These are phyloP conservation scores for Tolypeutes matacus DNA, from an alignment of 2,797 vertebrate genomes.

Conservation along the genomic window DNA sequence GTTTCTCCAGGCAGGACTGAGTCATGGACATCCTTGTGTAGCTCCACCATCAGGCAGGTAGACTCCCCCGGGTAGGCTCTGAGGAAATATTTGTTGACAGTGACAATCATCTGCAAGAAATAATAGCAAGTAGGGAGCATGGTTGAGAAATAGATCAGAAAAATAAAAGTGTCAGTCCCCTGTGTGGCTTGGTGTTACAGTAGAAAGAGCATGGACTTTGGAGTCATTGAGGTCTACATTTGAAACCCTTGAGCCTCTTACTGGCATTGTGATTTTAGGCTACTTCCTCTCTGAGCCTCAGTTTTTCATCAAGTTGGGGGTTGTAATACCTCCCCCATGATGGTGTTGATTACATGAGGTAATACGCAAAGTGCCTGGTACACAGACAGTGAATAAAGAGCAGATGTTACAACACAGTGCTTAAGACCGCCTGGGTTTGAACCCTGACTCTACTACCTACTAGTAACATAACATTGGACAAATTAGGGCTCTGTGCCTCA, in stretches of 20 bases:
- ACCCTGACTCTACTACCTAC: constrained; percentile 20
- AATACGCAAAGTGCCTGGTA: neutral
- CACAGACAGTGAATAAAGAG: neutral
- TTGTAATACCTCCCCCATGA: neutral
- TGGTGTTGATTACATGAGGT: neutral
- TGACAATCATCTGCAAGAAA: neutral
- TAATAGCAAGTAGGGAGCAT: neutral
- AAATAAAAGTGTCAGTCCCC: neutral
- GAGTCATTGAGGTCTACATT: neutral
- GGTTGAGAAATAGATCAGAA: neutral
- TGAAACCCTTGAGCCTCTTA: neutral
- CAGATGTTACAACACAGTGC: neutral
- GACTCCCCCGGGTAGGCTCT: neutral
- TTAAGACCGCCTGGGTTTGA: neutral
- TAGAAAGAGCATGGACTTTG: neutral
- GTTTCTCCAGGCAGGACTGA: too few relatives aligned
- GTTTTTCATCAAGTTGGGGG: neutral
- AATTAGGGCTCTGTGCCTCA: neutral
- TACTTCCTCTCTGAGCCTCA: neutral
- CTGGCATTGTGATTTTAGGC: neutral
- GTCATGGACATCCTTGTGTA: too few relatives aligned
- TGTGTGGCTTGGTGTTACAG: neutral
- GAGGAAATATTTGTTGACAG: neutral
- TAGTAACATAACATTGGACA: neutral
- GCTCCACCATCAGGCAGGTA: too few relatives aligned